Conservation (phyloP, 1,140 invertebrate species). For the Olivierus martensii region DNA sequence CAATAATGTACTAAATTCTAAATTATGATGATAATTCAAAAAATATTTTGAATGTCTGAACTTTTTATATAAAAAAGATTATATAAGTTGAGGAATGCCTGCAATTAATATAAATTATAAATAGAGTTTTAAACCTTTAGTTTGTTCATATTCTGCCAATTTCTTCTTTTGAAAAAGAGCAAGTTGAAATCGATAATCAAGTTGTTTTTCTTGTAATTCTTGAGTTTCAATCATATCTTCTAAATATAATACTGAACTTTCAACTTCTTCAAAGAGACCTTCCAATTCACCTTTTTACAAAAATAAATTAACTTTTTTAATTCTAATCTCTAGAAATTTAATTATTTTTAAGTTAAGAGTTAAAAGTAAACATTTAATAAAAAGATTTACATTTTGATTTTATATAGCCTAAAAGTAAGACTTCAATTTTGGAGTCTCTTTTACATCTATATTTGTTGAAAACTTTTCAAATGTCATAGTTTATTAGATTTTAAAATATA, state of each 20-base stretch:
- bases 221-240: constrained; percentile 49
- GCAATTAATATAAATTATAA: no score
- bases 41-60: no score
- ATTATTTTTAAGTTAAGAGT: neutral
- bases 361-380: neutral
- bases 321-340: neutral
- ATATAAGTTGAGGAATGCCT: no score
- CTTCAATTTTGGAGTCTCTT: no score
- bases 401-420: no score
- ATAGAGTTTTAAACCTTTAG: constrained; percentile 33
- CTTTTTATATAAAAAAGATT: no score
- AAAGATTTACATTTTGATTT: no score
- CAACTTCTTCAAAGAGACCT: constrained; percentile 46
- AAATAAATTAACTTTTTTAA: neutral
- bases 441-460: no score
- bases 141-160: constrained; percentile 39
- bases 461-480: no score
- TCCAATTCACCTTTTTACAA: constrained; percentile 37
- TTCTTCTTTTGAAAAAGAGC: constrained; percentile 48
- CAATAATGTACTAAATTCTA: no score
- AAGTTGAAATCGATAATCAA: constrained; percentile 46
- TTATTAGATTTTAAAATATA: no score
- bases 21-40: no score
- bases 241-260: constrained; percentile 41
- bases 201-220: constrained; percentile 43